A percentile compares a stretch with the other conserved stretches of the same genome.
These are phyloP conservation scores for Cheirogaleus medius DNA, from an alignment of 2,113 vertebrate genomes.

Conservation along the genomic window DNA sequence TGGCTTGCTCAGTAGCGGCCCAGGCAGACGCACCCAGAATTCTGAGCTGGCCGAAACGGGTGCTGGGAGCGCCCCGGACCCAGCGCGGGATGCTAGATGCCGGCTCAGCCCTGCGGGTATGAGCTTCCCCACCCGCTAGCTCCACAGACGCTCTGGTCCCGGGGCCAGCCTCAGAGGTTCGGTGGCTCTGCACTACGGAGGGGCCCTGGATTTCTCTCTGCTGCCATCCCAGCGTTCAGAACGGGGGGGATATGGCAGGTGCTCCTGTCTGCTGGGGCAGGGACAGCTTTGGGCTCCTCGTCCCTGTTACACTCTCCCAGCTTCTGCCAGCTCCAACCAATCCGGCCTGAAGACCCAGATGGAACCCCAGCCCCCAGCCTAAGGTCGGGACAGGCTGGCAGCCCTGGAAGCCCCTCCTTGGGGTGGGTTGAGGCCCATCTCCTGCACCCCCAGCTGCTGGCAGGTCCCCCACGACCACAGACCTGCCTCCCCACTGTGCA, in stretches of 20 bases:
- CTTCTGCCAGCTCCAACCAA: too few relatives aligned
- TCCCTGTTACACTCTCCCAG: accelerated
- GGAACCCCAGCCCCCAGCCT: not conserved
- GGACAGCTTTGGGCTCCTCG: too few relatives aligned
- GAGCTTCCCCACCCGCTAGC: accelerated
- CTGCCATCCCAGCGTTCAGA: accelerated
- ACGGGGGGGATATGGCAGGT: accelerated
- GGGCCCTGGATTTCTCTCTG: not conserved
- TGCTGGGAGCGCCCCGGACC: too few relatives aligned
- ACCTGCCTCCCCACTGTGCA: not conserved
- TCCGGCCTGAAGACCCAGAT: not conserved
- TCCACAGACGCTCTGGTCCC: accelerated
- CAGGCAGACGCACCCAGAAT: accelerated
- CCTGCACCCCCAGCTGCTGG: not conserved
- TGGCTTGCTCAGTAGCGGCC: not conserved
- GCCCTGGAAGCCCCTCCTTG: too few relatives aligned
- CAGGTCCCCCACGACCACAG: accelerated
- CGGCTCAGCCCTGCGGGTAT: accelerated
- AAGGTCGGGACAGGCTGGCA: too few relatives aligned
- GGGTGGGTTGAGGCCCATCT: not conserved
- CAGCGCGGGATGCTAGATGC: not conserved
- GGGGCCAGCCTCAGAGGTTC: accelerated
- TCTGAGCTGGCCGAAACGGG: accelerated
- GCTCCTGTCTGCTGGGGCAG: not conserved
- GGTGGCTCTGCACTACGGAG: accelerated